These are phyloP conservation scores for Austrolebias charrua DNA, from an alignment of 2,797 vertebrate genomes.

Conservation along the genomic window DNA sequence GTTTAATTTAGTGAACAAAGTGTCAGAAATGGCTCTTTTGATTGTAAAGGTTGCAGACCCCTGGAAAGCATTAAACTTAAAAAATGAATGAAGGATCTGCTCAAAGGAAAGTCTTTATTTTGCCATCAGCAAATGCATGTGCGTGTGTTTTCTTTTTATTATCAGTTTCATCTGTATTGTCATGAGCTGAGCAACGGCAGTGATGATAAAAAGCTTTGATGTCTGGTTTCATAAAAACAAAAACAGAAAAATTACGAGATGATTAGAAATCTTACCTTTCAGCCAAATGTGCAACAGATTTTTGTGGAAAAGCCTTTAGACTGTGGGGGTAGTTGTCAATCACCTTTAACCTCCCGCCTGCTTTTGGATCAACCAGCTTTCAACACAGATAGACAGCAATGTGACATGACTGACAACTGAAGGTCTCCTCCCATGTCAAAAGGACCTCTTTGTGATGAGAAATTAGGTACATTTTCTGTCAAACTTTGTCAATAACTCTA, in stretches of 20 bases:
- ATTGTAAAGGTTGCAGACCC: too few species aligned
- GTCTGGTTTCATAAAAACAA: slow-evolving; percentile 29
- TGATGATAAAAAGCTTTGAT: slow-evolving; percentile 40
- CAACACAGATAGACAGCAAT: slow-evolving; percentile 70
- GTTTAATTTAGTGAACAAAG: too few species aligned
- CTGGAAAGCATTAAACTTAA: slow-evolving; percentile 32
- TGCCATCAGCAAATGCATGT: slow-evolving; percentile 50
- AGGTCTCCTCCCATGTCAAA: slow-evolving; percentile 59
- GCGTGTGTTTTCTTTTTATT: slow-evolving; percentile 38
- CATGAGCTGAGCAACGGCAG: slow-evolving; percentile 17
- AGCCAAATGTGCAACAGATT: slow-evolving; percentile 25
- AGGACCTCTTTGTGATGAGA: slow-evolving; percentile 40
- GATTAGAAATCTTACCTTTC: slow-evolving; percentile 60
- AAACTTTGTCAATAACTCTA: too few species aligned
- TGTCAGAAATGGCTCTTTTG: too few species aligned
- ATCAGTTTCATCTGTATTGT: slow-evolving; percentile 52
- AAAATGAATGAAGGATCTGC: slow-evolving; percentile 38
- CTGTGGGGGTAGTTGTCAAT: slow-evolving; percentile 32
- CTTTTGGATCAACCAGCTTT: slow-evolving; percentile 52
- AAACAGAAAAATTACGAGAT: slow-evolving; percentile 41
- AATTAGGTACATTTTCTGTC: too few species aligned
- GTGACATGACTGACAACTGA: slow-evolving; percentile 71
- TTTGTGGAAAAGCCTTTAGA: slow-evolving; percentile 27
- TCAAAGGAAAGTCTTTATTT: slow-evolving; percentile 36
- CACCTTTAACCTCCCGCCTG: slow-evolving; percentile 57